Conservation (phyloP, 2,113 vertebrate genomes). For the Aviceda subcristata region DNA sequence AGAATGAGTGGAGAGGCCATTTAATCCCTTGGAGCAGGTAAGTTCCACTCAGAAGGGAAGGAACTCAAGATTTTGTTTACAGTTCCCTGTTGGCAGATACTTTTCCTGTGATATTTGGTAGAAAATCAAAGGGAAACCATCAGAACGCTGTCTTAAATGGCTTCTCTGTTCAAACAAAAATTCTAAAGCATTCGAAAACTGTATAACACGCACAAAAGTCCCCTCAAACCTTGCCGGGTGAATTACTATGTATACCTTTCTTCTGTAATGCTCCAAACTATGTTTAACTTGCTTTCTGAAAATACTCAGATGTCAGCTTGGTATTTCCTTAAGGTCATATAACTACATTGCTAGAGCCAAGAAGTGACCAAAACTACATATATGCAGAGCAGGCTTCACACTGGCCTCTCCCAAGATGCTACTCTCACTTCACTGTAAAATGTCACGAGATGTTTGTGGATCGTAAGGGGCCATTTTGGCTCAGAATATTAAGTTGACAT, state of each 20-base stretch:
- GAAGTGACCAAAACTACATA: background rate
- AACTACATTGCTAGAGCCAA: background rate
- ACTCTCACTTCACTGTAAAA: background rate
- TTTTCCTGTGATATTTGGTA: conserved; percentile 45
- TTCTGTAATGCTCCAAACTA: background rate
- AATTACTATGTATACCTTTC: background rate
- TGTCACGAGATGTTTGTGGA: background rate
- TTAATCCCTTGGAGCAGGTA: conserved; percentile 43
- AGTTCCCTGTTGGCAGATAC: conserved; percentile 14
- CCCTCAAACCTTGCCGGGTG: background rate
- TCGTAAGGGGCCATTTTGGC: background rate
- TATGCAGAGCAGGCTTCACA: background rate
- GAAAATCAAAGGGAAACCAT: conserved; percentile 39
- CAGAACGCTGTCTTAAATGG: background rate
- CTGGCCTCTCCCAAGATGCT: background rate
- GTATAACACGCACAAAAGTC: background rate
- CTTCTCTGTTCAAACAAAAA: conserved; percentile 29
- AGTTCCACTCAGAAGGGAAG: conserved; percentile 37
- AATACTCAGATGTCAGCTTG: conserved; percentile 19
- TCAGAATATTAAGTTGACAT: background rate
- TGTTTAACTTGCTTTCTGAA: conserved; percentile 49
- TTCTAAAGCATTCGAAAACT: background rate
- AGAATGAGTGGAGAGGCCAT: conserved; percentile 5
- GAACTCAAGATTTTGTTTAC: conserved; percentile 49
- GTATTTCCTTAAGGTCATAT: conserved; percentile 19